phyloP scores from a whole-genome alignment of 1,140 invertebrate genomes.

The Streblospio benedicti region DNA sequence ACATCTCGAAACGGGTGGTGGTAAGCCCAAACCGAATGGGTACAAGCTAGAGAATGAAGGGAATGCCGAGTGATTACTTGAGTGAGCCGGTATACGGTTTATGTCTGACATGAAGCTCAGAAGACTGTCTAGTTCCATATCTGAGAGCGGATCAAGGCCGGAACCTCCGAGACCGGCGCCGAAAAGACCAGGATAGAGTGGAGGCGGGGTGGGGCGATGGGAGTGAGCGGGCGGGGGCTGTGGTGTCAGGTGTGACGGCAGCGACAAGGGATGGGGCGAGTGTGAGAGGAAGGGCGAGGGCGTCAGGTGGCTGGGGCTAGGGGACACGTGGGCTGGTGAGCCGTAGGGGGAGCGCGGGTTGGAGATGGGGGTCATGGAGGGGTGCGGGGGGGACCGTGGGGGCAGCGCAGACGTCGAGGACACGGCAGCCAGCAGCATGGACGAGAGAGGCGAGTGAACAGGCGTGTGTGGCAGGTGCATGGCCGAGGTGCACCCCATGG shows the following conservation, averaged over 20 bases:
- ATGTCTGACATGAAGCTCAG: too few relatives aligned
- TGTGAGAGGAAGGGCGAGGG: constrained; percentile 7
- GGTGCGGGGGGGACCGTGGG: neutral
- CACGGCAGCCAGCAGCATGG: too few relatives aligned
- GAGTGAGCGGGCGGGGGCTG: constrained; percentile 7
- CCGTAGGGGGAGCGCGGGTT: constrained; percentile 4
- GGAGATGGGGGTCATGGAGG: neutral
- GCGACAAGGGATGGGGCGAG: neutral
- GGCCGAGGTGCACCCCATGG: constrained; percentile 12
- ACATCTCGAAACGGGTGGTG: too few relatives aligned
- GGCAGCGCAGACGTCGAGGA: neutral
- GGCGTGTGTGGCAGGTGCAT: constrained; percentile 10
- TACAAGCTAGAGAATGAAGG: too few relatives aligned
- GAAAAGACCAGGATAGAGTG: too few relatives aligned
- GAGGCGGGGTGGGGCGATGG: neutral
- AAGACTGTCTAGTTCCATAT: too few relatives aligned
- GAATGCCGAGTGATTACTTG: too few relatives aligned
- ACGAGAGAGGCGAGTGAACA: constrained; percentile 9
- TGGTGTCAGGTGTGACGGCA: neutral
- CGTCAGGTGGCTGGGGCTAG: constrained; percentile 1
- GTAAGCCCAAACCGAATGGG: too few relatives aligned
- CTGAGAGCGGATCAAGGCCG: too few relatives aligned
- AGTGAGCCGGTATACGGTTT: too few relatives aligned
- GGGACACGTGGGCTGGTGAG: too few relatives aligned
- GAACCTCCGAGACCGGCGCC: too few relatives aligned